phyloP scores from a whole-genome alignment of 2,888 invertebrate species.

The Isoperla grammatica region DNA sequence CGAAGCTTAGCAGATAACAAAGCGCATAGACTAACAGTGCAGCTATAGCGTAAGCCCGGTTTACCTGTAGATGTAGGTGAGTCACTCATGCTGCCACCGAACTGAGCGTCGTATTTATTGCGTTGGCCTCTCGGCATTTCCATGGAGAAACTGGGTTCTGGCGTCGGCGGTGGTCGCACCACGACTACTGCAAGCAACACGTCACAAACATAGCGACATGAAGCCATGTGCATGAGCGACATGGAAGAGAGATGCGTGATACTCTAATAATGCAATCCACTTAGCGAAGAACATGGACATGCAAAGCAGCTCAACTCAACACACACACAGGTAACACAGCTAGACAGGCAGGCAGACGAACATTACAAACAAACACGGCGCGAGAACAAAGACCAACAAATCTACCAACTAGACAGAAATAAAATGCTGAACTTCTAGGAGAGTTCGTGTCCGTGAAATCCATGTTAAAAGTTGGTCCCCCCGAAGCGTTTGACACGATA shows the following conservation, averaged over 20 bases:
- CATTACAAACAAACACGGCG: too few relatives aligned
- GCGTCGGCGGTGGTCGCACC: slow-evolving; percentile 3
- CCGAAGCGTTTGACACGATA: too few relatives aligned
- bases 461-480: too few relatives aligned
- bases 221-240: not conserved
- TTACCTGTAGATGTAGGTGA: slow-evolving; percentile 22
- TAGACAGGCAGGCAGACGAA: not conserved
- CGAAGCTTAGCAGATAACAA: too few relatives aligned
- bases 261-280: too few relatives aligned
- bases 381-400: too few relatives aligned
- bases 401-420: too few relatives aligned
- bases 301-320: not conserved
- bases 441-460: too few relatives aligned
- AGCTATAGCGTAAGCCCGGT: not conserved
- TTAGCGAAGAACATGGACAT: too few relatives aligned
- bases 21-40: too few relatives aligned
- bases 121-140: slow-evolving; percentile 66
- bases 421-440: too few relatives aligned
- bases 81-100: slow-evolving; percentile 39
- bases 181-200: slow-evolving; percentile 9
- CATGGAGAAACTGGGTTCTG: slow-evolving; percentile 57
- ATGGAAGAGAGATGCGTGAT: too few relatives aligned
- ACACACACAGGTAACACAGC: not conserved
- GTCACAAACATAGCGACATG: not conserved
- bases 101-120: slow-evolving; percentile 69